Conservation (phyloP, 2,797 vertebrate genomes). For the Chloroceryle inda region DNA sequence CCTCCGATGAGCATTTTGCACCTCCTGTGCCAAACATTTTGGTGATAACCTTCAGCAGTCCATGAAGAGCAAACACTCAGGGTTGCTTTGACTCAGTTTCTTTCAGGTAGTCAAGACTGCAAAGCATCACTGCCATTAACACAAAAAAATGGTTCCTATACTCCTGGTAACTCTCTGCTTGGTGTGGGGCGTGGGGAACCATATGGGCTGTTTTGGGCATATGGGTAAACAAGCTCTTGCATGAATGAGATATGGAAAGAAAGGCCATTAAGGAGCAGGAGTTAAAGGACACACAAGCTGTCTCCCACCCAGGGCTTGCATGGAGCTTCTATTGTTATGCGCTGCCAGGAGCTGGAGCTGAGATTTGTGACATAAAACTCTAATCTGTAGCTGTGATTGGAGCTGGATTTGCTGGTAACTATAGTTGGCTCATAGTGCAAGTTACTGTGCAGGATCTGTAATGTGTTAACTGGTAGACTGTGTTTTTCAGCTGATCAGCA, state of each 20-base stretch:
- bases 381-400: not conserved
- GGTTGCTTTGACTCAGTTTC: not conserved
- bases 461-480: not conserved
- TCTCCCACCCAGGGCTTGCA: not conserved
- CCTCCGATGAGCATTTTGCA: not conserved
- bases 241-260: not conserved
- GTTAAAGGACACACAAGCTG: not conserved
- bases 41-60: not conserved
- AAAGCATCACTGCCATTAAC: not conserved
- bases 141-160: not conserved
- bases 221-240: rapidly evolving
- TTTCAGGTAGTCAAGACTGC: not conserved
- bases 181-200: not conserved
- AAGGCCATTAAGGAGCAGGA: not conserved
- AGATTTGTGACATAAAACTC: not conserved
- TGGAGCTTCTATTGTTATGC: not conserved
- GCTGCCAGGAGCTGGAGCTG: not conserved
- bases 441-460: not conserved
- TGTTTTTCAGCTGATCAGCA: not conserved
- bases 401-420: not conserved
- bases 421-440: not conserved
- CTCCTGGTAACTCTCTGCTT: not conserved
- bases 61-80: not conserved
- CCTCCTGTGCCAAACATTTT: not conserved
- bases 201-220: rapidly evolving